Evolutionary conservation across 2,113 vertebrate species (phyloP), one percentile per base, ranked within the genome.

Genomic region (Electrona antarctica): DNA sequence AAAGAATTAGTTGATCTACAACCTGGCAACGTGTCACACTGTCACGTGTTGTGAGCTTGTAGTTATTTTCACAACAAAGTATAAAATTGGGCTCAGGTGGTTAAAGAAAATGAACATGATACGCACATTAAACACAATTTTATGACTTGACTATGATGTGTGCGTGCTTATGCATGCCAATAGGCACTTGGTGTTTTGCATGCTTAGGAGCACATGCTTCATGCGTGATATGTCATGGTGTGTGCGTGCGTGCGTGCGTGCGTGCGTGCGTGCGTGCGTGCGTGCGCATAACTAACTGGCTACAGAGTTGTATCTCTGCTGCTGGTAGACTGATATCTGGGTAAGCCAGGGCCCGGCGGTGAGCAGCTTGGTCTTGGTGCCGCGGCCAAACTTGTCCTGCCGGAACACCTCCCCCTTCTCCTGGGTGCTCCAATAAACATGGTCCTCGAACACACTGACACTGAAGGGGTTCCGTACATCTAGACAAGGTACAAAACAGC

Each of bases 391-490:
- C 84, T 93, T 93, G 75, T 91, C 75, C 83, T 93, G 92, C 10
- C 87, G 83, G 75, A 90, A 93, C 52, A 93, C 86, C 55, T 93
- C 90, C 1, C 92, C 91, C 66, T 89, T 92, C 72, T 91, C 89
- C 74, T 90, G 78, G 15, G 91, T 92, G 73, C 84, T 91, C 92
- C 92, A 93, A 49, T 93, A 93, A 56, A 93, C 62, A 7, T 90
- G 85, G 72, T 90, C 87, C 83, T 93, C 92, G 1, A 93, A 93
- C 8, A 93, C 91, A 10, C 41, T 84, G 67, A 93, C 87, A 5
- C 92, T 90, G 72, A 93, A 88, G 8, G 92, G 91, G 75, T 89
- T 91, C 21, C 83, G 80, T 64, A 88, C 85, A n/a, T 91, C 92
- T 93, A 54, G 2, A 10, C 2, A 41, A 8, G 28, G 51, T 9